A percentile compares a stretch with the other conserved stretches of the same genome.
Evolutionary conservation across 2,113 vertebrate species (phyloP).

Genomic region (Anser cygnoides): DNA sequence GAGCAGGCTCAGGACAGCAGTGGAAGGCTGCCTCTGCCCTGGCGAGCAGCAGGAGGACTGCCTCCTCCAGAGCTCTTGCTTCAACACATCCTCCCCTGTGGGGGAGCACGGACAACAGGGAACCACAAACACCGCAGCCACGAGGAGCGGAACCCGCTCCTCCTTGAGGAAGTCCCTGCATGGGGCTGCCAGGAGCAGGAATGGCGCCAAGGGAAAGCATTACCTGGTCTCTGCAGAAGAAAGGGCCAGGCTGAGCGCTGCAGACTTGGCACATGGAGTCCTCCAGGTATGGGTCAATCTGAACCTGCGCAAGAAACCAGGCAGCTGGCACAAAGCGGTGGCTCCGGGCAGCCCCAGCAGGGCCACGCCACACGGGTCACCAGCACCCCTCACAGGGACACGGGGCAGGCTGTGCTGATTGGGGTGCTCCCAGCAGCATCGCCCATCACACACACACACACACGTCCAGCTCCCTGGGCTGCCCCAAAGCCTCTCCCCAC

Average conservation of each 20-base stretch:
- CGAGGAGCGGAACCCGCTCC: accelerated
- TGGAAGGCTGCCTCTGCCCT: neutral
- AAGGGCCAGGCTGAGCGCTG: constrained; percentile 91
- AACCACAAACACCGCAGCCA: accelerated
- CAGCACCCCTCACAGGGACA: neutral
- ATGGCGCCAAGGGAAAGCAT: neutral
- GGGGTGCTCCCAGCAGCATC: accelerated
- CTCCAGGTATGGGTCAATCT: constrained; percentile 97
- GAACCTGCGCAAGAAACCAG: constrained; percentile 79
- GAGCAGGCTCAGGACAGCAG: neutral
- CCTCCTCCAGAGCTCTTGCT: neutral
- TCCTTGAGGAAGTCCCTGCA: accelerated
- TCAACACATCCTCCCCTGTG: neutral
- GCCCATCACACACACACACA: accelerated
- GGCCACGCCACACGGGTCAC: accelerated
- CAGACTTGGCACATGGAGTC: constrained; percentile 97
- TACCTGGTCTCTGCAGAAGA: constrained; percentile 98
- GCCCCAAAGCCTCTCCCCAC: no score
- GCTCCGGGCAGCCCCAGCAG: neutral
- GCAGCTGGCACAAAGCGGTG: accelerated
- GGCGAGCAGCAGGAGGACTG: accelerated
- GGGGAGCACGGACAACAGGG: neutral
- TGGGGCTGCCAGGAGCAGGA: accelerated
- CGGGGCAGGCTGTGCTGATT: accelerated
- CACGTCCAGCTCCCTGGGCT: accelerated